phyloP scores from a whole-genome alignment of 2,113 vertebrate species.

The Garra rufa region DNA sequence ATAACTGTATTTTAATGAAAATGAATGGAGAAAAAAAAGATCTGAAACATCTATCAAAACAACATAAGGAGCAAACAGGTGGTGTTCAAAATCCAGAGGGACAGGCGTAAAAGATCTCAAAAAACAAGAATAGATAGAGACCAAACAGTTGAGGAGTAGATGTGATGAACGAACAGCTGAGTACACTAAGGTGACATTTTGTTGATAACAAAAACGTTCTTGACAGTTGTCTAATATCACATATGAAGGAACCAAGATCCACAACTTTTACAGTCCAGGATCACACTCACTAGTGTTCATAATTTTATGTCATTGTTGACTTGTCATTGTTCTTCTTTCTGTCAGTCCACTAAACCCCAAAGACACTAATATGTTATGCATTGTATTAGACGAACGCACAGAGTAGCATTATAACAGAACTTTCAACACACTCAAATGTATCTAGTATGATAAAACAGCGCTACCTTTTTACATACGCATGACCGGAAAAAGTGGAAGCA shows the following conservation, averaged over 20 bases:
- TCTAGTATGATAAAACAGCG: no score
- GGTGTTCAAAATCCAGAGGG: not conserved
- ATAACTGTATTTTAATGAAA: no score
- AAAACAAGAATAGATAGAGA: not conserved
- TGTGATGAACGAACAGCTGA: not conserved
- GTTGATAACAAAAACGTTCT: not conserved
- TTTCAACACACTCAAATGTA: no score
- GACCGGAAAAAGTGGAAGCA: no score
- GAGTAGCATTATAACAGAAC: no score
- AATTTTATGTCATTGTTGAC: not conserved
- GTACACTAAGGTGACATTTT: not conserved
- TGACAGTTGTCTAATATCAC: not conserved
- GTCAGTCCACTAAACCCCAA: not conserved
- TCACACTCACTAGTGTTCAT: not conserved
- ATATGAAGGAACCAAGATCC: not conserved
- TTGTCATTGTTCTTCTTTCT: not conserved
- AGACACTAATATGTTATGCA: no score
- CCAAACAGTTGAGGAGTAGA: not conserved
- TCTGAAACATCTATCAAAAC: not conserved
- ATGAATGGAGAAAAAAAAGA: no score
- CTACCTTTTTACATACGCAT: no score
- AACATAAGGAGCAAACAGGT: constrained; percentile 4
- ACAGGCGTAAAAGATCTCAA: not conserved
- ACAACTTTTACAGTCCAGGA: not conserved
- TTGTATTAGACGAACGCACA: no score